These are phyloP conservation scores for Tuberolachnus salignus DNA, from an alignment of 2,888 invertebrate species.

Conservation along the genomic window DNA sequence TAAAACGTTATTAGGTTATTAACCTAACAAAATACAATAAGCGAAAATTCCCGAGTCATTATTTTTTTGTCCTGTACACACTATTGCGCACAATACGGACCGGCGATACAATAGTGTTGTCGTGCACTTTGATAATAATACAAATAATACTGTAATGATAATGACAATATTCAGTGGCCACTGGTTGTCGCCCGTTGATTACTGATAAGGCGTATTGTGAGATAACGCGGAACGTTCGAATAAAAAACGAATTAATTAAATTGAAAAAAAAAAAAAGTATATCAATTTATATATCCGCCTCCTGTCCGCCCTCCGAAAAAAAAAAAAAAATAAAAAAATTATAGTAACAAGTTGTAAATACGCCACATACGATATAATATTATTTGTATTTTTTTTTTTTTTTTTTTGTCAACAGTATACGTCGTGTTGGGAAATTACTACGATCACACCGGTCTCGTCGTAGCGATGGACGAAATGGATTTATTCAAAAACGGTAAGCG, in stretches of 20 bases:
- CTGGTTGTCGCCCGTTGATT: no score
- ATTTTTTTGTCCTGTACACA: not conserved
- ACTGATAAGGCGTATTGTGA: no score
- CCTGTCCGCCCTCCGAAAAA: no score
- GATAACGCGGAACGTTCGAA: no score
- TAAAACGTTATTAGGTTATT: constrained; percentile 16
- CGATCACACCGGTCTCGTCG: constrained; percentile 89
- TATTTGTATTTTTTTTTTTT: not conserved
- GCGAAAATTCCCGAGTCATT: constrained; percentile 1
- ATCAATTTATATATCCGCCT: no score
- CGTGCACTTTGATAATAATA: not conserved
- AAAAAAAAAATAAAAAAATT: no score
- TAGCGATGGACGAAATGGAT: constrained; percentile 81
- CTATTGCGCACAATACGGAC: not conserved
- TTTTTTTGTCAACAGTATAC: constrained; percentile 74
- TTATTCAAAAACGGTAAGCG: constrained; percentile 77
- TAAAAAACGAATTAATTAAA: no score
- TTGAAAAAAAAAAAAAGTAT: no score
- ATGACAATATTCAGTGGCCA: no score
- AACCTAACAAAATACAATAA: constrained; percentile 6
- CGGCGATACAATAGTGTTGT: not conserved
- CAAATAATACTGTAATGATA: no score
- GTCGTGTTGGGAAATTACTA: constrained; percentile 87
- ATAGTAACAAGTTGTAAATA: no score
- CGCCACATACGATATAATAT: no score